Evolutionary conservation across 92 coral and sea anemone genomes (phyloP), one percentile per base, ranked within the genome.

Genomic region (Porites divaricata): DNA sequence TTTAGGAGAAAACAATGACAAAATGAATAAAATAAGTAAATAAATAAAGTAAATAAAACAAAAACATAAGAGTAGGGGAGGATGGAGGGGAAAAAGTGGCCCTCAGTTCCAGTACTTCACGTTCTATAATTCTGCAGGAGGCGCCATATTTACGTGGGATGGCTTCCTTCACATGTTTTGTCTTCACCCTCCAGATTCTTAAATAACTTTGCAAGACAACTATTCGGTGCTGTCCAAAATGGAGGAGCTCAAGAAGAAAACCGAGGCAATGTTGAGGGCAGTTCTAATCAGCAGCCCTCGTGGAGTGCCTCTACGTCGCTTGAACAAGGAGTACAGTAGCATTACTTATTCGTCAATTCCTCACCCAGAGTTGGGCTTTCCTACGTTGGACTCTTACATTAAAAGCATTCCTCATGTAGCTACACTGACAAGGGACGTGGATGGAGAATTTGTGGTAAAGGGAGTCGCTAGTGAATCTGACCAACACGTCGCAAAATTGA

Each of bases 251-350:
- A 63, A 82, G 72, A 72, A 73, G 79, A 95, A 97, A 85, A 97
- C 99, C 8, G 97, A 90, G 63, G 91, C 95, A 5, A 85, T 93
- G 95, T 85, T 97, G 41, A 80, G 99, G 63, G 94, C 99, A 11
- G 99, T 97, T 24, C 91, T 97, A 24, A 84, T 97, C n/a, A 97
- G 98, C 93, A 91, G 98, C 73, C 94, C 98, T 63, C 89, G 94
- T 52, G 99, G 98, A 19, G 91, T 97, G 5, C 90, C 93, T 4
- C 89, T 97, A 21, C 86, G 93, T 12, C 74, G 90, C 15, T 88
- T 97, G 12, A 91, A 91, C 90, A 87, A 70, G 67, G 98, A 97
- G 57, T 97, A 94, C 81, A 75, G 70, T 45, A 86, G 83, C 49
- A 72, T 97, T 2, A 91, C 95, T 0, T 91, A 49, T 66, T 87